phyloP scores from a whole-genome alignment of 2,888 invertebrate species.

The Megaustenia siamemsis region DNA sequence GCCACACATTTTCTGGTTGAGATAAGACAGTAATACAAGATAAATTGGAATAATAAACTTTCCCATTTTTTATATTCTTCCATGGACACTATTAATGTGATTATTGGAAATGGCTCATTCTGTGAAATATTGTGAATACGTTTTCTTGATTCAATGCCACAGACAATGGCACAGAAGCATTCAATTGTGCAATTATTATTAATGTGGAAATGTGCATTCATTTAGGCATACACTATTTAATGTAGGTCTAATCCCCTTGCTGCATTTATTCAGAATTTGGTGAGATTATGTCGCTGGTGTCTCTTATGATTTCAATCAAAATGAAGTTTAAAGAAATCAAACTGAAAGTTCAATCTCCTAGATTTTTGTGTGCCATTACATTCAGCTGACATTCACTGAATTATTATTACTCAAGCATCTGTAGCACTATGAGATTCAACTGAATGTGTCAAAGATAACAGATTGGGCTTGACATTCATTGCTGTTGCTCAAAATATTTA shows the following conservation, averaged over 20 bases:
- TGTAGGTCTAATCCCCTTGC: not conserved
- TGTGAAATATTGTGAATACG: not conserved
- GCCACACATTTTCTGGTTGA: too few relatives aligned
- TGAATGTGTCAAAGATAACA: too few relatives aligned
- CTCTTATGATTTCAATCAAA: not conserved
- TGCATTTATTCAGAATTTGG: not conserved
- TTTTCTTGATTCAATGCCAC: not conserved
- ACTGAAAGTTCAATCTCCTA: too few relatives aligned
- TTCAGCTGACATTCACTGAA: too few relatives aligned
- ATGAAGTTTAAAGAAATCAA: too few relatives aligned
- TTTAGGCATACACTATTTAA: not conserved
- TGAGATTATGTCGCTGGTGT: not conserved
- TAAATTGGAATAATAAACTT: too few relatives aligned
- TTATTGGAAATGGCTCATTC: not conserved
- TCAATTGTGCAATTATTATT: not conserved
- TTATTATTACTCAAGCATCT: too few relatives aligned
- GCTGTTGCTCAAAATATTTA: not conserved
- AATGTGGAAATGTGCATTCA: not conserved
- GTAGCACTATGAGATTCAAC: too few relatives aligned
- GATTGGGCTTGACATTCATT: not conserved
- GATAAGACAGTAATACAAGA: too few relatives aligned
- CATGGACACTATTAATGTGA: not conserved
- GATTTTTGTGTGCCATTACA: too few relatives aligned
- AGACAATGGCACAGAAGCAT: not conserved
- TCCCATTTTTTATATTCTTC: too few relatives aligned